Evolutionary conservation across 2,113 vertebrate species (phyloP), one percentile per base, ranked within the genome.

Genomic region (Pogonocichla stellata): DNA sequence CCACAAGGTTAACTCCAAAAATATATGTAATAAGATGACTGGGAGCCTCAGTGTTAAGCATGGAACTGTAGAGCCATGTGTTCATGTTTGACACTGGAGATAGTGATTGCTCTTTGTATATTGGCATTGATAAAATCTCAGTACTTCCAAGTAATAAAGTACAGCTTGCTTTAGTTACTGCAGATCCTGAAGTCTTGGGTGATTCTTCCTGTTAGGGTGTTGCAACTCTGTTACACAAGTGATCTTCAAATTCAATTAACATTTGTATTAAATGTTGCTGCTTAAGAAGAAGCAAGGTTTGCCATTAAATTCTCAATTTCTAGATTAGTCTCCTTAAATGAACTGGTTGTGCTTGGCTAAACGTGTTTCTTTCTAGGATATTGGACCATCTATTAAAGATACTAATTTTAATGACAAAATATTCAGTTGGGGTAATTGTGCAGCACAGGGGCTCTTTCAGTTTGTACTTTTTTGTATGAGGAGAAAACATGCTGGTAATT

Each of bases 1-100:
- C 36, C 43, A n/a, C 19, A 61, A 74, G 42, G 75, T 65, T 73
- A 61, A 65, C 50, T 56, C 51, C 24, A 51, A 10, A 42, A 45
- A 31, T 69, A 2, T 19, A 1, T 64, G 60, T 57, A 43, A 2
- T 69, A 74, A 73, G 26, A 14, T 51, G 31, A 10, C 22, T 61
- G 34, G 28, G 42, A 53, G 24, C 12, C n/a, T 43, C 33, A 74
- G 4, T 0, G 0, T 58, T 53, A 51, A 28, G 12, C 19, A 9
- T 29, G 33, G 23, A 66, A 14, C 45, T 8, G 6, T 38, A 56
- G 28, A 45, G 73, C 22, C 14, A 1, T 31, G 16, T 61, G 34
- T 74, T 93, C n/a, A 1, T 71, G 19, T 73, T 61, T n/a, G 61
- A 17, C 45, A 57, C 60, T 65, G 20, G 53, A 70, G 50, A 43